A percentile compares a stretch with the other conserved stretches of the same genome.
Conservation (phyloP, 2,888 invertebrate genomes). For the Agrenia bidenticulata region DNA sequence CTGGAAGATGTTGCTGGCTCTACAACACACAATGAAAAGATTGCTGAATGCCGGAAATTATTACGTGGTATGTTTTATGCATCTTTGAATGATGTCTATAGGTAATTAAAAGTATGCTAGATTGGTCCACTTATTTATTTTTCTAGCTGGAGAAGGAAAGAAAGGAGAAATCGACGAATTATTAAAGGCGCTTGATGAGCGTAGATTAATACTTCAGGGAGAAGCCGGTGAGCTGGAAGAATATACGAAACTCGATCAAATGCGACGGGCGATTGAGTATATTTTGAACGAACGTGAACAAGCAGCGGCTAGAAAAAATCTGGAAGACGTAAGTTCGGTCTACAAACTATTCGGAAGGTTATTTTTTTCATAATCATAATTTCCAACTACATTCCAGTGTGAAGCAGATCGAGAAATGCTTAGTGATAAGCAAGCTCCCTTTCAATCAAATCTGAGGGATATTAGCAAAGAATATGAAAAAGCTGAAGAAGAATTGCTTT, state of each 20-base stretch:
- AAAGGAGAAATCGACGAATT: constrained; percentile 16
- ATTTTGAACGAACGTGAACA: constrained; percentile 28
- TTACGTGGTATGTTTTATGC: not conserved
- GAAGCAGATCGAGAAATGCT: constrained; percentile 6
- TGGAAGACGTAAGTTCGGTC: not conserved
- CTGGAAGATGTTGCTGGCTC: constrained; percentile 39
- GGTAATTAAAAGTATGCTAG: not conserved
- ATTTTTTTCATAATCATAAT: not conserved
- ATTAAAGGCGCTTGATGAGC: constrained; percentile 13
- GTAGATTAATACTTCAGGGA: constrained; percentile 19
- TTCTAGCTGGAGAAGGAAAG: constrained; percentile 25
- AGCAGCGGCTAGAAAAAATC: not conserved
- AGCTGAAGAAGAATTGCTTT: not conserved
- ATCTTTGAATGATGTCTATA: not conserved
- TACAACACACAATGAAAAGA: constrained; percentile 28
- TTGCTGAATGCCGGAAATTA: constrained; percentile 12
- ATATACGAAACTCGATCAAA: constrained; percentile 27
- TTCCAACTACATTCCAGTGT: constrained; percentile 8
- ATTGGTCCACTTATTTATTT: not conserved
- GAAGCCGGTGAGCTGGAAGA: constrained; percentile 26
- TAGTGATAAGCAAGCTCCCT: constrained; percentile 3
- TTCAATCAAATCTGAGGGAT: constrained; percentile 13
- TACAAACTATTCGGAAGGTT: too few species aligned
- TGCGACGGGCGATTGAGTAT: constrained; percentile 32
- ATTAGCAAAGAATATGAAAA: constrained; percentile 17